phyloP scores from a whole-genome alignment of 2,888 invertebrate species.

The Morinoia aosen region DNA sequence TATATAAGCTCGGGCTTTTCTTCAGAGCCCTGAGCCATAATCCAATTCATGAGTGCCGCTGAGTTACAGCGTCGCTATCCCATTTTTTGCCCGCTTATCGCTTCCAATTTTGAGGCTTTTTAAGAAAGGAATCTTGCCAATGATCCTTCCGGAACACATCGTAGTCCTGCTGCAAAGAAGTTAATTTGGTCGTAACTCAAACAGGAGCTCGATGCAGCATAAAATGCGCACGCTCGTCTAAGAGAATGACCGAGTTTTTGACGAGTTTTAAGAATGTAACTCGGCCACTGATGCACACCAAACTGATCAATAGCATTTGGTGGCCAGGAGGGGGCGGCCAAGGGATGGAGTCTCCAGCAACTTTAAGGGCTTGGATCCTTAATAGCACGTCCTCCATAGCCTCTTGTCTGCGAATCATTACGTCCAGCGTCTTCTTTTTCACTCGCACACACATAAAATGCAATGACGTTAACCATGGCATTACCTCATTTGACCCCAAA shows the following conservation, averaged over 20 bases:
- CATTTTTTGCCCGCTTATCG: slow-evolving; percentile 8
- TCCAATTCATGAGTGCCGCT: slow-evolving; percentile 12
- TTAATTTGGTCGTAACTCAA: slow-evolving; percentile 46
- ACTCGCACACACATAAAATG: background rate
- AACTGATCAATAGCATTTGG: slow-evolving; percentile 49
- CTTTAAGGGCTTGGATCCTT: slow-evolving; percentile 38
- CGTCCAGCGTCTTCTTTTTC: background rate
- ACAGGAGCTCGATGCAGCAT: slow-evolving; percentile 16
- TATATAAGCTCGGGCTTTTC: background rate
- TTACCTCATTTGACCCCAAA: background rate
- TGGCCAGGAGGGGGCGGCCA: background rate
- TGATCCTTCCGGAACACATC: slow-evolving; percentile 20
- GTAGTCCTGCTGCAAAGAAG: slow-evolving; percentile 19
- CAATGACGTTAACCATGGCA: background rate
- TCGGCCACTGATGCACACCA: slow-evolving; percentile 45
- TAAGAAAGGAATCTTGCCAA: slow-evolving; percentile 23
- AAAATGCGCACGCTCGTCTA: slow-evolving; percentile 20
- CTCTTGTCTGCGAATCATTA: background rate
- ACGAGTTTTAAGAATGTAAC: slow-evolving; percentile 31
- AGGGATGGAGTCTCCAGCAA: slow-evolving; percentile 15
- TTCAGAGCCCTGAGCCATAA: background rate
- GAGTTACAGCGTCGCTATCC: slow-evolving; percentile 16
- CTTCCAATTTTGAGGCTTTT: slow-evolving; percentile 39
- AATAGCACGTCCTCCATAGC: background rate
- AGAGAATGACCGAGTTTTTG: slow-evolving; percentile 38